Percentiles rank a stretch among this genome's conserved stretches.
Conservation (phyloP, 2,797 vertebrate genomes). For the Phataginus tricuspis region DNA sequence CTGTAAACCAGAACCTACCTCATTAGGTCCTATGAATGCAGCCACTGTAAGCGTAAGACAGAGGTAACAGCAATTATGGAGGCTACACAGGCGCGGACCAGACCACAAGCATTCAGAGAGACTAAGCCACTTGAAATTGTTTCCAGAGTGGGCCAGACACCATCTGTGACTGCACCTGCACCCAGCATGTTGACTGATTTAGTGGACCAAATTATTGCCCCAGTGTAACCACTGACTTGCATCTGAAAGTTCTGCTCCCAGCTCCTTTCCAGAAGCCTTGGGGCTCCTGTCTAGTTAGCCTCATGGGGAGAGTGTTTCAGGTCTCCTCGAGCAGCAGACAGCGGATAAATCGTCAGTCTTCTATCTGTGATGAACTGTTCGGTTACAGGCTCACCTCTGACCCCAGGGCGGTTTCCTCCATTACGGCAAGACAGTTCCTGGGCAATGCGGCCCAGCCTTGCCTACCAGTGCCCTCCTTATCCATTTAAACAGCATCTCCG, state of each 20-base stretch:
- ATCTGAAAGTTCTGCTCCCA: background rate
- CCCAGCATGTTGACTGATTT: background rate
- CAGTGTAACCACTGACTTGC: background rate
- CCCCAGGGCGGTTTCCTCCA: background rate
- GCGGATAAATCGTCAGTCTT: slow-evolving; percentile 33
- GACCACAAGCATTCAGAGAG: background rate
- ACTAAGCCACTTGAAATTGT: background rate
- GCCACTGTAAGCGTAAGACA: background rate
- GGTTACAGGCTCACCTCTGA: slow-evolving; percentile 15
- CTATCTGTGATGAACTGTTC: slow-evolving; percentile 46
- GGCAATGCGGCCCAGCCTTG: background rate
- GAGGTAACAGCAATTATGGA: background rate
- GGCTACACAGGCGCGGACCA: background rate
- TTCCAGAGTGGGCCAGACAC: background rate
- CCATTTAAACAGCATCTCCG: background rate
- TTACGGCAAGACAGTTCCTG: background rate
- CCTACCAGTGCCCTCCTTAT: background rate
- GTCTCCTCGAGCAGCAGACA: slow-evolving; percentile 7
- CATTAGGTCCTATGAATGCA: background rate
- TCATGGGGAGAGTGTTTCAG: background rate
- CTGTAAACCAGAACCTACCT: background rate
- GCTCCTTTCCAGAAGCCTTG: background rate
- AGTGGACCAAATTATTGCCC: background rate
- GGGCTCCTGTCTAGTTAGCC: background rate
- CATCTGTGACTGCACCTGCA: background rate